Percentiles rank a stretch among this genome's conserved stretches.
Evolutionary conservation across 2,888 invertebrate genomes (phyloP).

Genomic region (Pyrocoelia pectoralis): DNA sequence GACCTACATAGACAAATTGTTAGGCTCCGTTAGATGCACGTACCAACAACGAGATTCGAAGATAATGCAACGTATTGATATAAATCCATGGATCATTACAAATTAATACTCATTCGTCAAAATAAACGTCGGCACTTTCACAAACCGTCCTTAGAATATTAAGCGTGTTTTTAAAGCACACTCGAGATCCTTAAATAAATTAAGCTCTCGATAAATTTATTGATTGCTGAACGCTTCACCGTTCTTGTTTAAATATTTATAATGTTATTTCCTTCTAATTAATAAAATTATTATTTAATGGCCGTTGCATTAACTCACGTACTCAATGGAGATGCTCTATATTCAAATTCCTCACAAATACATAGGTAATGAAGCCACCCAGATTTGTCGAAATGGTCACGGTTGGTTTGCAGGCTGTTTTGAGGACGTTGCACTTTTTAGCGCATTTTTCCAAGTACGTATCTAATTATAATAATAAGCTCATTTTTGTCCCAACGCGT

Average conservation of each 20-base stretch:
- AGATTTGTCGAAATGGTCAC: too few relatives aligned
- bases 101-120: slow-evolving; percentile 9
- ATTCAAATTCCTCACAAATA: too few relatives aligned
- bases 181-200: not conserved
- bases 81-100: slow-evolving; percentile 6
- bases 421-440: too few relatives aligned
- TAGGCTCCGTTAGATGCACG: slow-evolving; percentile 50
- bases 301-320: too few relatives aligned
- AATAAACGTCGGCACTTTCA: slow-evolving; percentile 1
- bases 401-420: too few relatives aligned
- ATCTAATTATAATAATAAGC: too few relatives aligned
- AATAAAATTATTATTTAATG: not conserved
- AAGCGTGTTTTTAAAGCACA: not conserved
- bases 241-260: slow-evolving; percentile 1
- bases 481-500: too few relatives aligned
- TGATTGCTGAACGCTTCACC: not conserved
- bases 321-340: too few relatives aligned
- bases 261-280: not conserved
- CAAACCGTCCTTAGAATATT: not conserved
- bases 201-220: not conserved
- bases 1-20: slow-evolving; percentile 54
- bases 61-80: slow-evolving; percentile 43
- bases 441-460: too few relatives aligned
- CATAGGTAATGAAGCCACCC: too few relatives aligned
- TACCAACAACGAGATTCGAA: slow-evolving; percentile 46